Base-by-base conservation (phyloP, 2,113 vertebrate species). In the Otocyon megalotis region DNA sequence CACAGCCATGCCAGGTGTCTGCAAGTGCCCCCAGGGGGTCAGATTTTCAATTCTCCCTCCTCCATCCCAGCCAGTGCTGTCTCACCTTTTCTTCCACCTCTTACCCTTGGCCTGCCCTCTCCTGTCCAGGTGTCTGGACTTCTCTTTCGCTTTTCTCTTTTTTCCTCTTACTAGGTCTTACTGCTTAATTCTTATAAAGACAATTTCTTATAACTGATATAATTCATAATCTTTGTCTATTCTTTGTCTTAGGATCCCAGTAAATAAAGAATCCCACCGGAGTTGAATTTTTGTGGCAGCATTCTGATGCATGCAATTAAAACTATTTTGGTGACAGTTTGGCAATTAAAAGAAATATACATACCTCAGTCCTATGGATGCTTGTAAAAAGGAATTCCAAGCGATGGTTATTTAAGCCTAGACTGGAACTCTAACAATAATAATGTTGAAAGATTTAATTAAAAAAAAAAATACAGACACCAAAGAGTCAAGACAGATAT, bases 61-160 rank as follows among this genome's bases (percentile, higher is more conserved):
- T 28, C 58, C 1, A 4, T 11, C 30, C 48, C 37, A 0, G 35
- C 32, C 28, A 24, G 26, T 0, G 0, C 43, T 0, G n/a, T 4
- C 22, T 69, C 58, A 7, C 65, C 60, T 69, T 15, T 5, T 43
- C 35, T 35, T 43, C 63, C 5, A 53, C 5, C 35, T 35, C 79
- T 13, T 12, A 16, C 14, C 90, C 72, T 93, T 20, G 20, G 26
- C 5, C 74, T 30, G 28, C 54, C 32, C 48, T 37, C 35, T 9
- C 16, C 58, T 3, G 0, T 4, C 67, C 0, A 0, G 19, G 19
- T 4, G 3, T 3, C 37, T 37, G 22, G 15, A 4, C 22, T 43
- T 13, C 4, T 50, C 8, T 26, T 10, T 24, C 26, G n/a, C 30
- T 30, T 69, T 32, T 53, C 35, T 37, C 26, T 8, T 37, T 28